Percentiles rank a stretch among this genome's conserved stretches.
phyloP scores from a whole-genome alignment of 1,140 invertebrate species.

The Lepidurus apus region DNA sequence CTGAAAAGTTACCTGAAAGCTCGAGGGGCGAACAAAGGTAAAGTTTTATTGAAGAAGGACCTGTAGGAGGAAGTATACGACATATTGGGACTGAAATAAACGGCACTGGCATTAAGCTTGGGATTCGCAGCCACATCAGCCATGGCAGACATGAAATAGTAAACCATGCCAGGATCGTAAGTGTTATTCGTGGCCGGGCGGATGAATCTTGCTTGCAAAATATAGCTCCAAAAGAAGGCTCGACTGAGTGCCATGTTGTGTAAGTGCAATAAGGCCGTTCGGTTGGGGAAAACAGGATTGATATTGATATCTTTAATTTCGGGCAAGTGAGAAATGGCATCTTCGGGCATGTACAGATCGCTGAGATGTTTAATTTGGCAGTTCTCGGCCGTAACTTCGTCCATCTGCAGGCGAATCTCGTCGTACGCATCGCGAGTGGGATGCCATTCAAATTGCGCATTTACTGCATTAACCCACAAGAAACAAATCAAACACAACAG shows the following conservation, averaged over 20 bases:
- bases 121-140: conserved; percentile 91
- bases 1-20: conserved; percentile 59
- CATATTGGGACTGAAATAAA: conserved; percentile 91
- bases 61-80: conserved; percentile 91
- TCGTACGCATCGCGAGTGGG: conserved; percentile 73
- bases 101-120: conserved; percentile 84
- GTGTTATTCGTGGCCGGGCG: conserved; percentile 82
- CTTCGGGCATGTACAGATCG: conserved; percentile 74
- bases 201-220: conserved; percentile 84
- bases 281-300: conserved; percentile 90
- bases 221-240: conserved; percentile 93
- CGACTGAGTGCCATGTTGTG: conserved; percentile 93
- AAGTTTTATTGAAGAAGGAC: conserved; percentile 94
- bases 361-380: conserved; percentile 79
- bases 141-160: conserved; percentile 90
- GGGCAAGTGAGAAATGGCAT: conserved; percentile 82
- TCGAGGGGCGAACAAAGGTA: conserved; percentile 89
- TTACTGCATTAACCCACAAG: conserved; percentile 3
- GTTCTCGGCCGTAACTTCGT: conserved; percentile 71
- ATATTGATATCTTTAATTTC: conserved; percentile 93
- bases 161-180: conserved; percentile 96
- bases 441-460: conserved; percentile 82
- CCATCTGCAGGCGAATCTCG: conserved; percentile 71
- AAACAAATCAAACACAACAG: neutral
- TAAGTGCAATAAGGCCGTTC: conserved; percentile 84